Evolutionary conservation across 2,113 vertebrate genomes (phyloP).

Genomic region (Eurystomus gularis): DNA sequence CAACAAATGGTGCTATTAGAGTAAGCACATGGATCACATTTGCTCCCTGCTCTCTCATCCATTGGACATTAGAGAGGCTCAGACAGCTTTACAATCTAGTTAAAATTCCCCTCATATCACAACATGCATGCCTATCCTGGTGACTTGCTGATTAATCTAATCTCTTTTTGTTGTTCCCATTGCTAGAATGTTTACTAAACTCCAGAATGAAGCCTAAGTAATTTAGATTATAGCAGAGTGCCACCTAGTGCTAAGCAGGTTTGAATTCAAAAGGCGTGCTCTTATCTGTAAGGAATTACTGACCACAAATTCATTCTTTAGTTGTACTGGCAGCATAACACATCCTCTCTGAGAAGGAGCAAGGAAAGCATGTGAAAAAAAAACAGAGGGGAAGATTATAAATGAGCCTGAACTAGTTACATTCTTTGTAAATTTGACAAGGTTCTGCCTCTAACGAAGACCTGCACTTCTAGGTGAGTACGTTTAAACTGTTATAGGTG

Average conservation of each 20-base stretch:
- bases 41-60: background rate
- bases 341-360: background rate
- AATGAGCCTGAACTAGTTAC: background rate
- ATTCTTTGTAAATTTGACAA: background rate
- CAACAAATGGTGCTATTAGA: accelerated
- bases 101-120: background rate
- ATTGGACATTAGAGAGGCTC: background rate
- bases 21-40: background rate
- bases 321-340: background rate
- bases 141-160: background rate
- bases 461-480: background rate
- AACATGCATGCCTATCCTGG: background rate
- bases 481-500: accelerated
- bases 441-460: accelerated
- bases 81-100: background rate
- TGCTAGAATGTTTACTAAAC: background rate
- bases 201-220: background rate
- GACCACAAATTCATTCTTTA: background rate
- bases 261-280: background rate
- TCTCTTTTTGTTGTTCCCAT: background rate
- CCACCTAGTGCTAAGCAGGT: slow-evolving; percentile 64
- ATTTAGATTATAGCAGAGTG: slow-evolving; percentile 65
- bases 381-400: background rate
- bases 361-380: background rate
- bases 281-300: background rate